Evolutionary conservation across 2,113 vertebrate species (phyloP), one percentile per base, ranked within the genome.

Genomic region (Nothoprocta pentlandii): DNA sequence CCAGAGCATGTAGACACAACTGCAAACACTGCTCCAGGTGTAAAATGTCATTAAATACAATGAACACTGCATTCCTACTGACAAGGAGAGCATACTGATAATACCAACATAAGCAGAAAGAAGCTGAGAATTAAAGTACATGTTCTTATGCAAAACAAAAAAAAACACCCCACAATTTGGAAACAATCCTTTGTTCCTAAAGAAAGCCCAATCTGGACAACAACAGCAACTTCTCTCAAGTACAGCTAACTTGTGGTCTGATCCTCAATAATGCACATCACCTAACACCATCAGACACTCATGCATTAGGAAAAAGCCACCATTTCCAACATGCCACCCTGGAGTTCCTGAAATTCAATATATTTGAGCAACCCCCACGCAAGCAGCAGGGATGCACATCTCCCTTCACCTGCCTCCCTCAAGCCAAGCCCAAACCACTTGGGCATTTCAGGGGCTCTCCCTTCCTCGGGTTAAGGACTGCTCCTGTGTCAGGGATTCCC

Each of bases 121-220:
- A 89, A 47, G n/a, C 44, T 90, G 93, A 96, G 23, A 34, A 79
- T 83, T 89, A 86, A 95, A 96, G 95, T 49, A 42, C 16, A 5
- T n/a, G 92, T 92, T 91, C 88, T 95, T 94, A 95, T 46, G 34
- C 80, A 88, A 95, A 90, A 12, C 73, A 76, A 94, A 89, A 86
- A 47, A 4, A 47, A 4, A 13, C 51, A 44, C 42, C 42, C 42
- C 42, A 44, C 42, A 20, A 87, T 64, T 95, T 86, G 82, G 67
- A 64, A 54, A 58, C 36, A 17, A 59, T 20, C 28, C 10, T 54
- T 92, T 80, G 36, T 41, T 63, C 66, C 2, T 47, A 39, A 16
- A 54, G 63, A 84, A 89, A 92, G 34, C 8, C 86, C 90, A 86
- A 93, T 59, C 78, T 64, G 70, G 56, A 16, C 79, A 61, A 30